Evolutionary conservation across 2,888 invertebrate species (phyloP).

Genomic region (Rambutsinella grinnellia): DNA sequence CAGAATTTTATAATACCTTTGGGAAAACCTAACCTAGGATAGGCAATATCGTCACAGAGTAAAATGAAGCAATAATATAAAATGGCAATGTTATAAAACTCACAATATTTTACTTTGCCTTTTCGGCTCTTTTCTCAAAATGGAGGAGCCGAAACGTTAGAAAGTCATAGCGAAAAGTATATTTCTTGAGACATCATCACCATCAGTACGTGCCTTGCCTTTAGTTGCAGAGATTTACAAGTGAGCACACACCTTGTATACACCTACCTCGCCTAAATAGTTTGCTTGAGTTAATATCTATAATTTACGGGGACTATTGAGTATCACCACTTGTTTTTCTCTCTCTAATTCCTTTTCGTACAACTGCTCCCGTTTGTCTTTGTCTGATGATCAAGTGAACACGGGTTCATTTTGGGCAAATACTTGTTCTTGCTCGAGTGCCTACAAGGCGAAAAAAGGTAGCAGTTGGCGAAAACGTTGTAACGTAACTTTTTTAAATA

Average conservation of each 20-base stretch:
- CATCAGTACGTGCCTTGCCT: background rate
- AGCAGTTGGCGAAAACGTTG: too few species aligned
- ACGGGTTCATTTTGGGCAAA: background rate
- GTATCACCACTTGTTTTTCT: background rate
- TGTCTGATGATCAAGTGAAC: background rate
- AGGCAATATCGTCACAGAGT: background rate
- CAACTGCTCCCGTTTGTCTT: conserved; percentile 30
- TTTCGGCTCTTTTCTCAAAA: too few species aligned
- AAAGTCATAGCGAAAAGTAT: too few species aligned
- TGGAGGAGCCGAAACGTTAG: too few species aligned
- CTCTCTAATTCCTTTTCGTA: background rate
- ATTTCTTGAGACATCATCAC: background rate
- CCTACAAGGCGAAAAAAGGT: too few species aligned
- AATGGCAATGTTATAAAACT: background rate
- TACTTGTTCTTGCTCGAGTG: background rate
- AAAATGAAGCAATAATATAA: background rate
- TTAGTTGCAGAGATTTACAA: too few species aligned
- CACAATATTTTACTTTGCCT: background rate
- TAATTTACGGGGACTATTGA: background rate
- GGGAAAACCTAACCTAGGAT: background rate
- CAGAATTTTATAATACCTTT: background rate
- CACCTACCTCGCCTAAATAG: too few species aligned
- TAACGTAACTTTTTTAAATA: too few species aligned
- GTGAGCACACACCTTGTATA: too few species aligned
- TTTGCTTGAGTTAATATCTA: background rate